Evolutionary conservation across 2,888 invertebrate genomes (phyloP).

Genomic region (Antheraea assamensis): DNA sequence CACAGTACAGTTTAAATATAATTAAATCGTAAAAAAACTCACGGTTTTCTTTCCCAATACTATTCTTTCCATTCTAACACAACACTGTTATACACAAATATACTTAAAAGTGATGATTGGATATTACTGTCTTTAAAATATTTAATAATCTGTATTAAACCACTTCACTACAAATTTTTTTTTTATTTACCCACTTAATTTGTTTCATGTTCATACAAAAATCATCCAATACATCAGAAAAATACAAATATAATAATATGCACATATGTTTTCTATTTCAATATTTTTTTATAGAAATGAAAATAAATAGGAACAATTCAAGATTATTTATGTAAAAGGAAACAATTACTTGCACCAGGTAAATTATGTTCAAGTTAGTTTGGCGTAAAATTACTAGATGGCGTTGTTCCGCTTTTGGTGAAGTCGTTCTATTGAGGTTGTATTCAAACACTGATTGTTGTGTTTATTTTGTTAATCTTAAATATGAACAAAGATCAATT

Average conservation of each 20-base stretch:
- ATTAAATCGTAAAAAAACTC: conserved; percentile 25
- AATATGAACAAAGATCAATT: no score
- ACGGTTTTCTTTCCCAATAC: conserved; percentile 31
- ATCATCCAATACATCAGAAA: not conserved
- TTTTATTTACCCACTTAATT: not conserved
- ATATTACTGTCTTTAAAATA: not conserved
- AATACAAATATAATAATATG: no score
- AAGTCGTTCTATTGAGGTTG: not conserved
- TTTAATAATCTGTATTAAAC: not conserved
- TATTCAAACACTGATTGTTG: not conserved
- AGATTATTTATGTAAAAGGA: no score
- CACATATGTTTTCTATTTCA: no score
- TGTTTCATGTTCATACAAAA: not conserved
- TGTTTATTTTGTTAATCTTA: not conserved
- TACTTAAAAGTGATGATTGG: not conserved
- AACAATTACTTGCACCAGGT: no score
- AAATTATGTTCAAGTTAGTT: not conserved
- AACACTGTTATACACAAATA: not conserved
- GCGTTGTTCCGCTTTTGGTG: not conserved
- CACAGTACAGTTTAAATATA: not conserved
- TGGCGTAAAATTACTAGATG: not conserved
- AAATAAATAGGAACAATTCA: no score
- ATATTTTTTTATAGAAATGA: no score
- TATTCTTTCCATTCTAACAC: conserved; percentile 14
- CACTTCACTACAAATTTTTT: not conserved